Percentiles rank a stretch among this genome's conserved stretches.
Conservation (phyloP, 2,797 vertebrate genomes). For the Darevskia nairensis region DNA sequence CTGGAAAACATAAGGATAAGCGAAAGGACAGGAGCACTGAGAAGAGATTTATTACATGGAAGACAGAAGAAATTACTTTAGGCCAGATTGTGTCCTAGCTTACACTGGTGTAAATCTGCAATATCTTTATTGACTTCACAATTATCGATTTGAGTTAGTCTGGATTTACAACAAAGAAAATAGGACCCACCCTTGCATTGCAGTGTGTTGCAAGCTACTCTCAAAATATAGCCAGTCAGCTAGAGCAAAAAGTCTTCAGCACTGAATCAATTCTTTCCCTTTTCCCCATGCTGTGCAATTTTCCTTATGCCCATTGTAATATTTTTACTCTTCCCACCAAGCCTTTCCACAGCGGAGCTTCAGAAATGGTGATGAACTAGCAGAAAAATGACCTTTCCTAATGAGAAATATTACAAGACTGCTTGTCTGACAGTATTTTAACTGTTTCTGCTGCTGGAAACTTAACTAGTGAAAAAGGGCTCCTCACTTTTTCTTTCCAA, state of each 20-base stretch:
- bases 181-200: constrained; percentile 34
- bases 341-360: constrained; percentile 49
- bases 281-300: constrained; percentile 63
- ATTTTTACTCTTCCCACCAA: constrained; percentile 63
- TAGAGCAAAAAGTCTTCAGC: constrained; percentile 51
- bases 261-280: constrained; percentile 66
- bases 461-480: constrained; percentile 47
- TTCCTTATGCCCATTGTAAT: constrained; percentile 64
- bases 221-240: constrained; percentile 42
- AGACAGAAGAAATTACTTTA: constrained; percentile 32
- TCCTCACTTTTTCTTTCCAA: constrained; percentile 13
- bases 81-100: constrained; percentile 40
- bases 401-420: constrained; percentile 74
- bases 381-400: constrained; percentile 74
- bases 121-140: constrained; percentile 42
- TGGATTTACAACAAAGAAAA: constrained; percentile 59
- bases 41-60: constrained; percentile 25
- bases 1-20: neutral
- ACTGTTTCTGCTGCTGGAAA: constrained; percentile 56
- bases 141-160: constrained; percentile 37
- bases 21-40: constrained; percentile 23
- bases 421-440: constrained; percentile 70
- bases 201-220: constrained; percentile 35
- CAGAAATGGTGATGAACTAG: constrained; percentile 74
- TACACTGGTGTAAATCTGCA: constrained; percentile 34